Evolutionary conservation across 1,140 invertebrate genomes (phyloP), one percentile per base, ranked within the genome.

Genomic region (Brachystomella parvula): DNA sequence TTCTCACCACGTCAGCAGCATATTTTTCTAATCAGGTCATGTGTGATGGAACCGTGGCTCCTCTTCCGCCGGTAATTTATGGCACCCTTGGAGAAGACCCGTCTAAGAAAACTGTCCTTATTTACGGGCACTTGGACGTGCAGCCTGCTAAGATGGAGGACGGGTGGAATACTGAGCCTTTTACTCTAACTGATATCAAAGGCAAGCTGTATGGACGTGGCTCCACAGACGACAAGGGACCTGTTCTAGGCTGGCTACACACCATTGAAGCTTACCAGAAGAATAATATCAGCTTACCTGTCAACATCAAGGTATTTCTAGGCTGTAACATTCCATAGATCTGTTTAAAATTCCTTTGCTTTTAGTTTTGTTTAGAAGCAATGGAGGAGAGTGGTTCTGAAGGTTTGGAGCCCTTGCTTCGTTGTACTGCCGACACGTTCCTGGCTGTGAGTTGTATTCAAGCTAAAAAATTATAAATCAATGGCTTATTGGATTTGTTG

Each of bases 371-470:
- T 24, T 93, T 98, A 76, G 96, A 99, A 83, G 94, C 92, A 53
- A 99, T 99, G 96, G 96, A 99, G 81, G 96, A 99, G 79, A 89
- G 86, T 74, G 95, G 96, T 6, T 97, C 94, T 67, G 90, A 93
- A 78, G 96, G 96, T 31, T 80, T 99, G 15, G 94, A 98, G 77
- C 89, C 92, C 2, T 78, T 97, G 19, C 79, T 99, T 24, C 49
- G 49, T 6, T 53, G 49, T 26, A 17, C 49, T 26, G 49, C 49
- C 6, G 21, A 53, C 21, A 53, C 49, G 49, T 98, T 96, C 77
- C 82, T 98, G 19, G 82, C 85, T 63, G 70, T 71, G 24, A 61
- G 26, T 61, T 49, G 19, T 30, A 6, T 29, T 44, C n/a, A n/a
- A 63, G 26, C 39, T 19, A 12, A 35, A 12, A 35, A 68, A 3